Percentiles rank a stretch among this genome's conserved stretches.
Evolutionary conservation across 2,113 vertebrate genomes (phyloP).

Genomic region (Cnemophilus loriae): DNA sequence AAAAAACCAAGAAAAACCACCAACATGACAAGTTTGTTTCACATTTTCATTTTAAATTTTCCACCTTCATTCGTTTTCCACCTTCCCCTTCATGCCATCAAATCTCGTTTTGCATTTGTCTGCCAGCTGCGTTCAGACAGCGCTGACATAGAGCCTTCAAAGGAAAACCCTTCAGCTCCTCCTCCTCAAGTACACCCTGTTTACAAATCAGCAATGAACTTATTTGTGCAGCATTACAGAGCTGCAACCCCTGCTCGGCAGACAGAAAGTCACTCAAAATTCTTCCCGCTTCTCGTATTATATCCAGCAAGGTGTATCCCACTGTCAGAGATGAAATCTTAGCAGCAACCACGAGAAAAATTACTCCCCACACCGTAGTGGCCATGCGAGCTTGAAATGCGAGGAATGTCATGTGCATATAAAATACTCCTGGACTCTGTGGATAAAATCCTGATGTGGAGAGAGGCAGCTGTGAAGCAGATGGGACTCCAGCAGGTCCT

Average conservation of each 20-base stretch:
- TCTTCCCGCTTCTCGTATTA: not conserved
- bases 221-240: not conserved
- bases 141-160: slow-evolving; percentile 21
- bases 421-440: not conserved
- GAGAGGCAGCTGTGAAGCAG: not conserved
- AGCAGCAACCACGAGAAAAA: slow-evolving; percentile 5
- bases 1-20: not conserved
- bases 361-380: not conserved
- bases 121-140: not conserved
- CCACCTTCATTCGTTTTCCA: not conserved
- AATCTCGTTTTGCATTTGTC: slow-evolving; percentile 3
- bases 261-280: slow-evolving; percentile 7
- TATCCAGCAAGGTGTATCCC: slow-evolving; percentile 9
- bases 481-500: not conserved
- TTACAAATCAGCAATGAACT: slow-evolving; percentile 23
- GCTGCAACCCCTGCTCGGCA: not conserved
- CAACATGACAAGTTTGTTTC: not conserved
- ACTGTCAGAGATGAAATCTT: slow-evolving; percentile 36
- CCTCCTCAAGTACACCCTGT: not conserved
- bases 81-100: not conserved
- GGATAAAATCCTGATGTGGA: not conserved
- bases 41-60: not conserved
- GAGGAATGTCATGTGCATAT: not conserved
- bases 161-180: not conserved
- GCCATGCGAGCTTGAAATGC: not conserved